phyloP scores from a whole-genome alignment of 1,140 invertebrate species.

The Aporrectodea caliginosa region DNA sequence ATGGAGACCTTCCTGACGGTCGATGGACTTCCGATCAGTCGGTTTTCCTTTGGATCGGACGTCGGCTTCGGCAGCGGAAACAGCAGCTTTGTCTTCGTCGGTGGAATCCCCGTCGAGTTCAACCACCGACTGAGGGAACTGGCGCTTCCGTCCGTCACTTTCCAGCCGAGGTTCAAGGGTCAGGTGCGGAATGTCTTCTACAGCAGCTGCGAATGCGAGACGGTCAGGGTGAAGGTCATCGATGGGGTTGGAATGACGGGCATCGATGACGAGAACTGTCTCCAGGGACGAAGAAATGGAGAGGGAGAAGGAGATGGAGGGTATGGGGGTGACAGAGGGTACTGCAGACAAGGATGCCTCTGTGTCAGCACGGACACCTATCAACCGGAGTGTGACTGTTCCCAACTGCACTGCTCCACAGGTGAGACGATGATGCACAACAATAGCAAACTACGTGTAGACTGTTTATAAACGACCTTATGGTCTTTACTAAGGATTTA shows the following conservation, averaged over 20 bases:
- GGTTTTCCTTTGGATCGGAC: slow-evolving; percentile 42
- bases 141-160: slow-evolving; percentile 39
- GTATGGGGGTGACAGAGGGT: slow-evolving; percentile 38
- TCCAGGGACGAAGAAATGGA: no score
- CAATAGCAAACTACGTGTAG: no score
- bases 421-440: no score
- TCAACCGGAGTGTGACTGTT: slow-evolving; percentile 24
- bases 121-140: slow-evolving; percentile 33
- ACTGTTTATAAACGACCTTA: no score
- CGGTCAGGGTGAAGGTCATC: slow-evolving; percentile 38
- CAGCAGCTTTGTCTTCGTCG: slow-evolving; percentile 43
- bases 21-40: slow-evolving; percentile 38
- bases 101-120: slow-evolving; percentile 41
- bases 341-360: slow-evolving; percentile 34
- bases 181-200: slow-evolving; percentile 47
- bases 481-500: no score
- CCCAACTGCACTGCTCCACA: slow-evolving; percentile 28
- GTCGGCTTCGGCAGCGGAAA: slow-evolving; percentile 39
- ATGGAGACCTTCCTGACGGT: slow-evolving; percentile 45
- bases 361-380: slow-evolving; percentile 20
- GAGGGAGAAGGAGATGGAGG: slow-evolving; percentile 46
- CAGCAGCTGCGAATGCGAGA: slow-evolving; percentile 46
- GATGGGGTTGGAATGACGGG: slow-evolving; percentile 33
- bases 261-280: slow-evolving; percentile 39
- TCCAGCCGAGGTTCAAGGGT: slow-evolving; percentile 38